These are phyloP conservation scores for Sinocyclocheilus anophthalmus DNA, from an alignment of 2,113 vertebrate species.

Conservation along the genomic window DNA sequence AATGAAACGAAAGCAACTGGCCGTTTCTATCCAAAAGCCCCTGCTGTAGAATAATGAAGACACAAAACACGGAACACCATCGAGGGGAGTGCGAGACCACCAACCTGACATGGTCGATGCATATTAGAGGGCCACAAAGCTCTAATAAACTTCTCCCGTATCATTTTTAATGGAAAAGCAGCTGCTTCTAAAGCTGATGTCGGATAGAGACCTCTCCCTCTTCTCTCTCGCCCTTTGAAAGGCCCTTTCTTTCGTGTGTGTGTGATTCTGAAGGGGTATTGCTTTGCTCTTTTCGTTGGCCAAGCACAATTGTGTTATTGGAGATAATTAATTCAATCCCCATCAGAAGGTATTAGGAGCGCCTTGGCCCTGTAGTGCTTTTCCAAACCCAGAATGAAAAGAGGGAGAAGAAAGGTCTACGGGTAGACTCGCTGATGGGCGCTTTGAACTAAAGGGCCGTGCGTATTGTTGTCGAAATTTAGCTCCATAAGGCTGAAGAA, in stretches of 20 bases:
- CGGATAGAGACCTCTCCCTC: constrained; percentile 69
- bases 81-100: constrained; percentile 67
- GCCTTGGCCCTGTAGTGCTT: constrained; percentile 84
- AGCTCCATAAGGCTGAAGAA: constrained; percentile 86
- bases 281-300: constrained; percentile 99
- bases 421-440: constrained; percentile 81
- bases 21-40: constrained; percentile 25
- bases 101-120: constrained; percentile 68
- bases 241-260: constrained; percentile 66
- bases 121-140: constrained; percentile 70
- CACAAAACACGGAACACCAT: constrained; percentile 41
- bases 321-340: constrained; percentile 99
- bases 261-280: constrained; percentile 82
- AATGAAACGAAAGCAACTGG: constrained; percentile 11
- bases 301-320: constrained; percentile 96
- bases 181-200: constrained; percentile 74
- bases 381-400: constrained; percentile 87
- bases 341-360: constrained; percentile 96
- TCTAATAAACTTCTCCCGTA: constrained; percentile 76
- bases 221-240: constrained; percentile 72
- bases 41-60: constrained; percentile 59
- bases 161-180: constrained; percentile 77
- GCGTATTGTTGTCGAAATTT: constrained; percentile 83
- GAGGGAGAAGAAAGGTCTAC: constrained; percentile 78
- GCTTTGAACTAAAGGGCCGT: constrained; percentile 87